Conservation (phyloP, 2,113 vertebrate genomes). For the Sceloporus tristichus region DNA sequence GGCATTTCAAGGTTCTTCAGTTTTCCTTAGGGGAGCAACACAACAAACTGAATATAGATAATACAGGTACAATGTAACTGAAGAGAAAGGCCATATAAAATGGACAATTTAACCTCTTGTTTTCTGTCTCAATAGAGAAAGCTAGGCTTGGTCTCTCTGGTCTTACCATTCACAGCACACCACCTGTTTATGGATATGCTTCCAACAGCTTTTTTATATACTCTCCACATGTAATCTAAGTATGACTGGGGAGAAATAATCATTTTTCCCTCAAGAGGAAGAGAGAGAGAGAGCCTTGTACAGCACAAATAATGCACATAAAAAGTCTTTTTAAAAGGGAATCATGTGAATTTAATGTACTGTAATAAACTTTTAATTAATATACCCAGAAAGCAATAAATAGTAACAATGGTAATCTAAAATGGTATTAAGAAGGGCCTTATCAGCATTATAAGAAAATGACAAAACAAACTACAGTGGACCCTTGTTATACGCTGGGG, state of each 20-base stretch:
- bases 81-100: neutral
- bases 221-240: neutral
- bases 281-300: no score
- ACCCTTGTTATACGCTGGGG: no score
- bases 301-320: neutral
- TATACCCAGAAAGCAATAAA: no score
- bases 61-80: neutral
- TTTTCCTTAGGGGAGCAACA: neutral
- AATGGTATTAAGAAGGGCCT: no score
- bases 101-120: neutral
- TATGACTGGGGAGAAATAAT: neutral
- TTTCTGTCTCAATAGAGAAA: neutral
- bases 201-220: neutral
- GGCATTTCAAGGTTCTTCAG: neutral
- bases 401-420: no score
- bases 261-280: neutral
- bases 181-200: neutral
- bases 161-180: neutral
- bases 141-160: neutral
- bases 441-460: no score
- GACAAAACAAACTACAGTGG: no score
- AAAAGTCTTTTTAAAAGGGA: neutral
- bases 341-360: no score
- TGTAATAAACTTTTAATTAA: no score
- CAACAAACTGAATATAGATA: neutral